phyloP scores from a whole-genome alignment of 1,140 invertebrate genomes.

The Ceratina australensis region DNA sequence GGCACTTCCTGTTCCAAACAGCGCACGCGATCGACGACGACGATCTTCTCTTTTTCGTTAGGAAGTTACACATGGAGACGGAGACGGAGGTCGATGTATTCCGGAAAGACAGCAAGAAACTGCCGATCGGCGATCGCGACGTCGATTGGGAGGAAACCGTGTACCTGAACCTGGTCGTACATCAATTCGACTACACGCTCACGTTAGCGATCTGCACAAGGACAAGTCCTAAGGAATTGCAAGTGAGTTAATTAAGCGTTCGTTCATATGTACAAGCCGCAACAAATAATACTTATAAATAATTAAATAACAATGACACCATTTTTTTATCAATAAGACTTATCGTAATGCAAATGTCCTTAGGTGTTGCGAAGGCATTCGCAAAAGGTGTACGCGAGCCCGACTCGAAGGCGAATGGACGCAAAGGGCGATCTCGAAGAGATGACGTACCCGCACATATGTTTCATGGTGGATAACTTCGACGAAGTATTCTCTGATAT shows the following conservation, averaged over 20 bases:
- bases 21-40: slow-evolving; percentile 93
- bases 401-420: slow-evolving; percentile 97
- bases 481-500: slow-evolving; percentile 99
- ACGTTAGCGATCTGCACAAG: slow-evolving; percentile 98
- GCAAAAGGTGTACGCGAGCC: slow-evolving; percentile 97
- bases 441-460: slow-evolving; percentile 99
- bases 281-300: no score
- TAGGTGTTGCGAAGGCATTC: slow-evolving; percentile 93
- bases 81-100: slow-evolving; percentile 97
- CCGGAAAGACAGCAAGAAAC: slow-evolving; percentile 96
- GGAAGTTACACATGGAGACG: slow-evolving; percentile 93
- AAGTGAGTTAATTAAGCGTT: slow-evolving; percentile 80
- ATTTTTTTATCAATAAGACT: no score
- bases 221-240: slow-evolving; percentile 97
- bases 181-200: slow-evolving; percentile 98
- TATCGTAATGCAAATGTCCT: not conserved
- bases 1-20: slow-evolving; percentile 95
- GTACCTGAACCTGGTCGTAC: slow-evolving; percentile 98
- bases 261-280: no score
- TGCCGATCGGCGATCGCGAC: slow-evolving; percentile 96
- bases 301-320: no score
- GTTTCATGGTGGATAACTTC: slow-evolving; percentile 99
- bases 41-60: slow-evolving; percentile 97
- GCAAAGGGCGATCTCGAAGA: slow-evolving; percentile 98
- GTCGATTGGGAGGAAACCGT: slow-evolving; percentile 99